Conservation (phyloP, 1,140 invertebrate species). For the Mercenaria mercenaria region DNA sequence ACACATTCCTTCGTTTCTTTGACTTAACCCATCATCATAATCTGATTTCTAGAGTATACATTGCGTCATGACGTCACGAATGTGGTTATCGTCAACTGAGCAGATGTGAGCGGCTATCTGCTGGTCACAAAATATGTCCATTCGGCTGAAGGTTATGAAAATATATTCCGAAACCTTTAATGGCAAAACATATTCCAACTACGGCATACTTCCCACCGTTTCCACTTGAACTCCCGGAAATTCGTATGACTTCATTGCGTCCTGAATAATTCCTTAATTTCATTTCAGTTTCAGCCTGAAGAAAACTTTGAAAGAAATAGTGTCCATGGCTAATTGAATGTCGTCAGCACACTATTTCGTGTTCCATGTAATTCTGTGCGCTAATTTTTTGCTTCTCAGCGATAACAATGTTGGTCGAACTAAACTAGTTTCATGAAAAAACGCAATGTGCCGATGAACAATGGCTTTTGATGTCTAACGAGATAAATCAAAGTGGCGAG, state of each 20-base stretch:
- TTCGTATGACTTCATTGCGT: conserved; percentile 24
- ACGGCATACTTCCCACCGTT: conserved; percentile 67
- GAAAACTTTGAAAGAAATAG: not conserved
- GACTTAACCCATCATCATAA: not conserved
- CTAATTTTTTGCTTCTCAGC: not conserved
- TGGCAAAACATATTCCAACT: conserved; percentile 59
- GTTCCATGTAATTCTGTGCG: not conserved
- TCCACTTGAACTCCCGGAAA: conserved; percentile 44
- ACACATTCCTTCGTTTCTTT: not conserved
- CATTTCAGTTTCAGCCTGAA: not conserved
- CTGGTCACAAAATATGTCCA: not conserved
- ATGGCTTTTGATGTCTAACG: not conserved
- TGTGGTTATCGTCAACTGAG: not conserved
- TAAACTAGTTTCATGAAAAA: not conserved
- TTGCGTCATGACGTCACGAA: conserved; percentile 12
- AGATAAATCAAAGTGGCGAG: not conserved
- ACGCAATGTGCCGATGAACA: not conserved
- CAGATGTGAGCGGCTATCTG: not conserved
- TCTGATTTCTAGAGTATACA: not conserved
- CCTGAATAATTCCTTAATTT: not conserved
- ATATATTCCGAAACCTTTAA: conserved; percentile 31
- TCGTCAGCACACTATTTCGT: not conserved
- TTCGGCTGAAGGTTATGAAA: not conserved
- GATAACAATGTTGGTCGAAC: not conserved
- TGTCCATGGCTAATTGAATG: not conserved